Conservation (phyloP, 2,888 invertebrate species). For the Oxystoma pomonae region DNA sequence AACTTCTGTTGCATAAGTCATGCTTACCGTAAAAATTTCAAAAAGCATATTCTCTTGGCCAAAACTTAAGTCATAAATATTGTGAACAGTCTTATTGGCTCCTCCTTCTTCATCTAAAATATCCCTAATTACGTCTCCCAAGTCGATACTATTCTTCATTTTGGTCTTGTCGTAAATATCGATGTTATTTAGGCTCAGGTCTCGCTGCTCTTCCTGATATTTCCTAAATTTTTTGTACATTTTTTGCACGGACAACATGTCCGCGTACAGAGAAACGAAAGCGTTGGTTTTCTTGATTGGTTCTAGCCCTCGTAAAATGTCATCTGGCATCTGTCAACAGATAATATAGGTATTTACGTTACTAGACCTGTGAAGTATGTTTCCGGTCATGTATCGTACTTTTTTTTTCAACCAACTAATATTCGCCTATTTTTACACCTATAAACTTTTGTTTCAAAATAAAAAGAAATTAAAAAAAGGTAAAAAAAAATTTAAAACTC, state of each 20-base stretch:
- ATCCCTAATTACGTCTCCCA: conserved; percentile 25
- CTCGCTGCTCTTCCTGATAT: conserved; percentile 16
- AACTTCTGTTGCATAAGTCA: too few relatives aligned
- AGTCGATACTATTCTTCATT: conserved; percentile 5
- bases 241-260: conserved; percentile 24
- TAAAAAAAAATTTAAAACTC: too few relatives aligned
- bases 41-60: conserved; percentile 20
- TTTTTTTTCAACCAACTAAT: too few relatives aligned
- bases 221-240: conserved; percentile 29
- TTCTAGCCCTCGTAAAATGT: conserved; percentile 26
- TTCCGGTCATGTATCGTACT: too few relatives aligned
- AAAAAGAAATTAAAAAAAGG: too few relatives aligned
- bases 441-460: too few relatives aligned
- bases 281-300: conserved; percentile 21
- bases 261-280: conserved; percentile 26
- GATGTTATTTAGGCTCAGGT: conserved; percentile 8
- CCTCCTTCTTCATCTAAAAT: conserved; percentile 28
- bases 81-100: conserved; percentile 24
- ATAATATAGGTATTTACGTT: too few relatives aligned
- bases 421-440: too few relatives aligned
- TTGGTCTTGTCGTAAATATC: conserved; percentile 7
- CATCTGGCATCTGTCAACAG: conserved; percentile 27
- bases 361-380: too few relatives aligned
- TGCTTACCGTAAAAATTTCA: conserved; percentile 25
- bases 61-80: conserved; percentile 24